A percentile compares a stretch with the other conserved stretches of the same genome.
These are phyloP conservation scores for Phataginus tetradactyla DNA, from an alignment of 2,797 vertebrate species.

Conservation along the genomic window DNA sequence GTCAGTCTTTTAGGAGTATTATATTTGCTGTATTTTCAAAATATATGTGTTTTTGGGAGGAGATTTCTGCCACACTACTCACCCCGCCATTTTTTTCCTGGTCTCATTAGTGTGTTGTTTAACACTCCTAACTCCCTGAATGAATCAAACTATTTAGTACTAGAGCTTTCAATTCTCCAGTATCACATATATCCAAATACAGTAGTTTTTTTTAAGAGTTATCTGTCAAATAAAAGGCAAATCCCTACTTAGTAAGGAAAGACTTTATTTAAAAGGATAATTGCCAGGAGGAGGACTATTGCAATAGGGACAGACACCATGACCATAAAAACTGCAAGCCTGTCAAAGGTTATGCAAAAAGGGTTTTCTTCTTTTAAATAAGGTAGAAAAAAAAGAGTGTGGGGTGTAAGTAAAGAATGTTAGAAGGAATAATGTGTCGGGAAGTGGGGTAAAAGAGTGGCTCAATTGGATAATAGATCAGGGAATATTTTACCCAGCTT, in stretches of 20 bases:
- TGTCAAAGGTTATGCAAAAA: neutral
- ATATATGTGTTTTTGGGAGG: no score
- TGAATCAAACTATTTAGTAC: constrained; percentile 2
- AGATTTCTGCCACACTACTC: no score
- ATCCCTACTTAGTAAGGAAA: neutral
- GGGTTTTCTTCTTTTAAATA: neutral
- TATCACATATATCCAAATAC: constrained; percentile 10
- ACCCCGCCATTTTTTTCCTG: neutral
- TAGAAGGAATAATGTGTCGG: neutral
- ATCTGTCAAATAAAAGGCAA: neutral
- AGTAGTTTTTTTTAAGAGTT: neutral
- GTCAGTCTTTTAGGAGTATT: no score
- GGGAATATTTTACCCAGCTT: neutral
- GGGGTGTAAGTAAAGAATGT: neutral
- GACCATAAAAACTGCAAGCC: neutral
- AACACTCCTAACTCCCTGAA: neutral
- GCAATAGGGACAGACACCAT: neutral
- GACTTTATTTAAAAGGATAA: constrained; percentile 16
- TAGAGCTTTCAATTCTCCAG: neutral
- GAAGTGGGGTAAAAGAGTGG: neutral
- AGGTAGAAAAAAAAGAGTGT: no score
- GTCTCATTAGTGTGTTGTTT: neutral
- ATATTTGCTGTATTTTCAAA: no score
- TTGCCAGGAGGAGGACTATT: neutral
- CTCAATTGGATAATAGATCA: neutral